Conservation (phyloP, 2,113 vertebrate species). For the Eurystomus gularis region DNA sequence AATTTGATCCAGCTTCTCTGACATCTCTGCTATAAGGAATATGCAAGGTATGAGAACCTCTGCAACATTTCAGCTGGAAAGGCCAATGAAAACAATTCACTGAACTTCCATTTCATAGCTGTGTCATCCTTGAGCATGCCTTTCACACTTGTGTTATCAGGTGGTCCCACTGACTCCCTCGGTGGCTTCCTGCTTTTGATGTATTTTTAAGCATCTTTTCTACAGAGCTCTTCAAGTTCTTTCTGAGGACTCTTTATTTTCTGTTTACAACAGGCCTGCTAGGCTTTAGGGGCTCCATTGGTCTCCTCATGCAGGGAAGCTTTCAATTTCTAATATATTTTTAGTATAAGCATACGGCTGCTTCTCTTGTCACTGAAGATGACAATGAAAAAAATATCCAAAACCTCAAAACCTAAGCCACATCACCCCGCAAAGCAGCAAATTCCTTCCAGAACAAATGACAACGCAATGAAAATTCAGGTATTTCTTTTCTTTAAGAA, state of each 20-base stretch:
- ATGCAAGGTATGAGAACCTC: neutral
- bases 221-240: neutral
- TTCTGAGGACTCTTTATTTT: neutral
- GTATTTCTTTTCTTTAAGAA: neutral
- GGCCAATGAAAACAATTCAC: neutral
- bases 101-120: neutral
- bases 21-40: neutral
- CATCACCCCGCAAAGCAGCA: neutral
- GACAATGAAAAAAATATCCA: neutral
- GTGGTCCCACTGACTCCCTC: neutral
- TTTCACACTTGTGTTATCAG: neutral
- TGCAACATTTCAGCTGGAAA: neutral
- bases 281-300: neutral
- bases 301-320: neutral
- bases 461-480: neutral
- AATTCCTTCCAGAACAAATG: neutral
- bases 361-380: neutral
- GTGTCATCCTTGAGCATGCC: accelerated
- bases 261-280: neutral
- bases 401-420: neutral
- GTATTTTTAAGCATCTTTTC: neutral
- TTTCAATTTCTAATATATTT: neutral
- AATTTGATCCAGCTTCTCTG: neutral
- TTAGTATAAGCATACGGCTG: neutral
- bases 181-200: neutral